Percentiles rank a stretch among this genome's conserved stretches.
These are phyloP conservation scores for Morone saxatilis DNA, from an alignment of 2,113 vertebrate genomes.

Conservation along the genomic window DNA sequence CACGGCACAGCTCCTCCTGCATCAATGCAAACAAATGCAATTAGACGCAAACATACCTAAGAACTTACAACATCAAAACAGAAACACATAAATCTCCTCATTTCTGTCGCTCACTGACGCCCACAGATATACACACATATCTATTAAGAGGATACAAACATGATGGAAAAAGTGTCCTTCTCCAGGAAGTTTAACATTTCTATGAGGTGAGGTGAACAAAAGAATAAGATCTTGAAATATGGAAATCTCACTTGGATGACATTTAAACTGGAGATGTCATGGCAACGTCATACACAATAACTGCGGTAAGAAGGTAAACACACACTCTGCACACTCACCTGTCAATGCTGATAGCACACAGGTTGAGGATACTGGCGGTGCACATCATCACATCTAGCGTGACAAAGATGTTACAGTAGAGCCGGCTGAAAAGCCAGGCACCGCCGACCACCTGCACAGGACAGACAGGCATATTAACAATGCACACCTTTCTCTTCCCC, in stretches of 20 bases:
- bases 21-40: conserved; percentile 31
- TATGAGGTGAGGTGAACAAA: conserved; percentile 20
- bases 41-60: background rate
- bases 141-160: background rate
- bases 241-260: conserved; percentile 19
- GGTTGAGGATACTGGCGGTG: conserved; percentile 97
- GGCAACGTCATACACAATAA: conserved; percentile 25
- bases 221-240: background rate
- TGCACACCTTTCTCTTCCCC: conserved; percentile 22
- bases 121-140: conserved; percentile 2
- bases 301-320: background rate
- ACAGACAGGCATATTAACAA: conserved; percentile 67
- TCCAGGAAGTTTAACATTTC: conserved; percentile 16
- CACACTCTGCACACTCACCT: conserved; percentile 84
- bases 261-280: conserved; percentile 34
- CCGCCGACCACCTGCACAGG: conserved; percentile 87
- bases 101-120: background rate
- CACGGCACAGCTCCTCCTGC: background rate
- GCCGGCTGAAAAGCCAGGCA: conserved; percentile 92
- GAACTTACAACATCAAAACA: background rate
- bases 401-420: conserved; percentile 94
- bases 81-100: background rate
- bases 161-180: conserved; percentile 6
- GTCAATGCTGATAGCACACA: conserved; percentile 98
- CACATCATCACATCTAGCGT: conserved; percentile 99